Evolutionary conservation across 1,140 invertebrate species (phyloP).

Genomic region (Periplaneta americana): DNA sequence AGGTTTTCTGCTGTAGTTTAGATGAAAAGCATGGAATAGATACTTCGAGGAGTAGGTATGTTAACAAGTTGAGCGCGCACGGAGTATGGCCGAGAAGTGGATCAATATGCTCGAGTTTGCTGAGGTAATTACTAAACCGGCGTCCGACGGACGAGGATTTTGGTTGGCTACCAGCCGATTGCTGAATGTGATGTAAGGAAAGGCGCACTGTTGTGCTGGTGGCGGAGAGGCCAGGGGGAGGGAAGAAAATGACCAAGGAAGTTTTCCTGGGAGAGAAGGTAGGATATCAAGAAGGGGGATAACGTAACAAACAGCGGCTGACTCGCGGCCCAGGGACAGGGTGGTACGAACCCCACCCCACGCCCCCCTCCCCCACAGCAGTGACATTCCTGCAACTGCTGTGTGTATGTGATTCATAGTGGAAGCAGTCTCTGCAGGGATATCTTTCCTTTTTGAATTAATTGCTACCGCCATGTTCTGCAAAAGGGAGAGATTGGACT

Average conservation of each 20-base stretch:
- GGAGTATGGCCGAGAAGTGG: not conserved
- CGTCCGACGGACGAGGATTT: not conserved
- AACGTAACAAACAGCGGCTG: not conserved
- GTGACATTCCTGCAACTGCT: too few relatives aligned
- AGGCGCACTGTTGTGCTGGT: not conserved
- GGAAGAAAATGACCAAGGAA: slow-evolving; percentile 8
- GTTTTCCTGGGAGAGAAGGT: not conserved
- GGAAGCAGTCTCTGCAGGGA: too few relatives aligned
- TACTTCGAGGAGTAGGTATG: too few relatives aligned
- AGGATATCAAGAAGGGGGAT: not conserved
- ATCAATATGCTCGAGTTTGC: slow-evolving; percentile 2
- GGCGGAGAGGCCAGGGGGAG: not conserved
- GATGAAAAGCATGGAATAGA: too few relatives aligned
- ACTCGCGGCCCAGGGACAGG: not conserved
- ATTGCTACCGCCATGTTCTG: too few relatives aligned
- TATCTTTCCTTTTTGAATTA: too few relatives aligned
- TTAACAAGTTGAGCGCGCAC: not conserved
- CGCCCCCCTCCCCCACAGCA: too few relatives aligned
- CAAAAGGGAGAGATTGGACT: too few relatives aligned
- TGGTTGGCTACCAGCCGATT: not conserved
- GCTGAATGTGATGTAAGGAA: not conserved
- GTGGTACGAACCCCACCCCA: not conserved
- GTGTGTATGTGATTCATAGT: too few relatives aligned
- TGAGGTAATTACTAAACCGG: slow-evolving; percentile 4
- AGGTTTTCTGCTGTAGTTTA: too few relatives aligned